Percentiles rank a stretch among this genome's conserved stretches.
Evolutionary conservation across 2,113 vertebrate species (phyloP).

Genomic region (Alligator sinensis): DNA sequence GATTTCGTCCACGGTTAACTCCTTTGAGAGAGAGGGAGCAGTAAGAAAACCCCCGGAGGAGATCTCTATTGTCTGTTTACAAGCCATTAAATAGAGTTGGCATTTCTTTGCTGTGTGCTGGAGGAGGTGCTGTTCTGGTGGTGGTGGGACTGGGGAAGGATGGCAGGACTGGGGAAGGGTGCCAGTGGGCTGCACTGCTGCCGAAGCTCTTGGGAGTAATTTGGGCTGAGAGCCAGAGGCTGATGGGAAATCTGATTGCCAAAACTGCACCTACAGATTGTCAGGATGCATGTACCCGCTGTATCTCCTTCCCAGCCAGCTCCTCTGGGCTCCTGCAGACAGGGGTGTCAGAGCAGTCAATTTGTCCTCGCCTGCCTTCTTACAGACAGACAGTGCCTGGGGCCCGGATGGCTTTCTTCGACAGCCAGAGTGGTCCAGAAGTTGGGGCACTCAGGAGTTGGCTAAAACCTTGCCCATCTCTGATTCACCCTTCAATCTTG

Average conservation of each 20-base stretch:
- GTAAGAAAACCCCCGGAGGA: slow-evolving; percentile 9
- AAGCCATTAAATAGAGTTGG: background rate
- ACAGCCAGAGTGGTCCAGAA: background rate
- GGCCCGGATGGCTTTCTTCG: background rate
- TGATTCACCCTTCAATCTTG: background rate
- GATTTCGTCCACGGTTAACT: slow-evolving; percentile 39
- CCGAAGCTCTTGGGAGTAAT: background rate
- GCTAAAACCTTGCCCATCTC: background rate
- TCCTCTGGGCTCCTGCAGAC: background rate
- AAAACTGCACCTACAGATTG: accelerated
- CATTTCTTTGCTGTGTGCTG: background rate
- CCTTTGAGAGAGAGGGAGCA: background rate
- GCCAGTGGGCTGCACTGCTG: background rate
- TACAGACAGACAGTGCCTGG: background rate
- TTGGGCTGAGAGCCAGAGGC: background rate
- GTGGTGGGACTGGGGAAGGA: background rate
- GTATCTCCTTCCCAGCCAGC: background rate
- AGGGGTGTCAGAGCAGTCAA: background rate
- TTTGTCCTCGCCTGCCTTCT: background rate
- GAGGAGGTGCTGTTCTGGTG: background rate
- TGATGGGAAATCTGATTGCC: slow-evolving; percentile 2
- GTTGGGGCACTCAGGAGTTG: background rate
- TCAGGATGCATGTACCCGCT: background rate
- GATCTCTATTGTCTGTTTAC: background rate
- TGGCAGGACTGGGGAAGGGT: background rate